These are phyloP conservation scores for Cercopithecus neglectus DNA, from an alignment of 2,797 vertebrate species.

Conservation along the genomic window DNA sequence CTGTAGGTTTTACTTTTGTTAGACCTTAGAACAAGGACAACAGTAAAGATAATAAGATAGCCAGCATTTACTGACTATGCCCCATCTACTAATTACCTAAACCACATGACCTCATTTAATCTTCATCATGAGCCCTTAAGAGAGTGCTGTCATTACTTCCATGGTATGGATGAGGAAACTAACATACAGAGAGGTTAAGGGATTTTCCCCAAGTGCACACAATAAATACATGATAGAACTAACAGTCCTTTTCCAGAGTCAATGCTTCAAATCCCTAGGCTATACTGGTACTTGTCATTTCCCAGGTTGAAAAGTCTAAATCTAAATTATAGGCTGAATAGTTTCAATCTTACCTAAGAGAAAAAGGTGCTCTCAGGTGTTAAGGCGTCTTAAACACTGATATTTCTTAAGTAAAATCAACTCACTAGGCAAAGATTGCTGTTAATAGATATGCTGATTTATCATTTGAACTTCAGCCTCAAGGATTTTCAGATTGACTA, in stretches of 20 bases:
- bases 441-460: neutral
- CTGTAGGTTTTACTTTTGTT: neutral
- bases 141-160: neutral
- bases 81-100: neutral
- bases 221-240: neutral
- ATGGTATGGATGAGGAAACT: neutral
- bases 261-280: neutral
- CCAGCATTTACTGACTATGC: neutral
- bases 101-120: neutral
- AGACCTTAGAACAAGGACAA: neutral
- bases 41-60: neutral
- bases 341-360: neutral
- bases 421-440: neutral
- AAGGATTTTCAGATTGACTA: neutral
- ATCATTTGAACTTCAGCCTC: neutral
- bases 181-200: neutral
- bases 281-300: neutral
- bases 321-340: neutral
- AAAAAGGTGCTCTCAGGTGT: neutral
- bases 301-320: neutral
- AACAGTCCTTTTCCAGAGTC: neutral
- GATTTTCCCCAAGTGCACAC: neutral
- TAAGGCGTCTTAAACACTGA: neutral
- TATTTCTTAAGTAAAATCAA: neutral
- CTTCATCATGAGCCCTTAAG: too few species aligned